Evolutionary conservation across 2,888 invertebrate species (phyloP), one percentile per base, ranked within the genome.

Genomic region (Atrina japonica): DNA sequence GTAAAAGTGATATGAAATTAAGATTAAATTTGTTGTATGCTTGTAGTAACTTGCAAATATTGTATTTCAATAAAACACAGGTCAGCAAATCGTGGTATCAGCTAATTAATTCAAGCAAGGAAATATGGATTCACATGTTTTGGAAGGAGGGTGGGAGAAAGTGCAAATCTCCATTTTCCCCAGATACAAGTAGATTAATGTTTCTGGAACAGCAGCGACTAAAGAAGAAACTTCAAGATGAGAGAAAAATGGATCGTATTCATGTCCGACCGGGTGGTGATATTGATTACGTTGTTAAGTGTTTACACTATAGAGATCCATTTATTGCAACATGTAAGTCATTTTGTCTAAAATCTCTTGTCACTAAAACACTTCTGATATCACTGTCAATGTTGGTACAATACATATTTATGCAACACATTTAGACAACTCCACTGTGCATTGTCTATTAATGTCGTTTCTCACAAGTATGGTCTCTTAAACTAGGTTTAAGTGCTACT

Each of bases 21-120:
- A n/a, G n/a, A n/a, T n/a, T n/a, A n/a, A n/a, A n/a, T n/a, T n/a
- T n/a, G n/a, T n/a, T n/a, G n/a, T n/a, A n/a, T n/a, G n/a, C n/a
- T n/a, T n/a, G n/a, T n/a, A n/a, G n/a, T n/a, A n/a, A n/a, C n/a
- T n/a, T n/a, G n/a, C n/a, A n/a, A n/a, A n/a, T n/a, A n/a, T n/a
- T n/a, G n/a, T n/a, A n/a, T n/a, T n/a, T n/a, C n/a, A n/a, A n/a
- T n/a, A n/a, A n/a, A 47, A 18, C 21, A n/a, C 27, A 61, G 61
- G 49, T 49, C n/a, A 49, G 61, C 49, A 61, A 47, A 35, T 49
- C 49, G 18, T 61, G 61, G 61, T 45, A 49, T 14, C n/a, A 61
- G 27, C 23, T 49, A 11, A 61, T 61, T 30, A 49, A 61, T 9
- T 25, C 43, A 18, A 61, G 61, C 27, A 43, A 41, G 18, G 61